Conservation (phyloP, 2,888 invertebrate species). For the Drosophila subsilvestris region DNA sequence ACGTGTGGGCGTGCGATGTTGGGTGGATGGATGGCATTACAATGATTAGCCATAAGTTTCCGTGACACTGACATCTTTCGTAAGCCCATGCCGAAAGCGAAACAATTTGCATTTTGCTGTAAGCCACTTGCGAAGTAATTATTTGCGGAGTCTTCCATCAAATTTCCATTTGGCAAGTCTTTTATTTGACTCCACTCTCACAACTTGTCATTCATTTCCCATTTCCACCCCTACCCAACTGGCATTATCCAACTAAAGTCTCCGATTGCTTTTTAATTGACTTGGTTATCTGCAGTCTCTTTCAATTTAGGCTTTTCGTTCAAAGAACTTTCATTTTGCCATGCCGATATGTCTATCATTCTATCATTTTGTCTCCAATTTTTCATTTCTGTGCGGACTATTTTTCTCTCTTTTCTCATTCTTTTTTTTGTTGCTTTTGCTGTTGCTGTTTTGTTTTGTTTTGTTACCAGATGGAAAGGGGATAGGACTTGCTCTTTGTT, state of each 20-base stretch:
- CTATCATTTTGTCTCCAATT: conserved; percentile 39
- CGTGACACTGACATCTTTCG: conserved; percentile 65
- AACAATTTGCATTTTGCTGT: conserved; percentile 9
- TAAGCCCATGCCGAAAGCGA: conserved; percentile 2
- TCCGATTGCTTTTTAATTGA: conserved; percentile 49
- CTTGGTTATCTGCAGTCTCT: conserved; percentile 38
- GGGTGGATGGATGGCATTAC: conserved; percentile 28
- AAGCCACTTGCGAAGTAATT: conserved; percentile 21
- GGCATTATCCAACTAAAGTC: conserved; percentile 5
- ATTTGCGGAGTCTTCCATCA: conserved; percentile 22
- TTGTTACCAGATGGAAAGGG: not conserved
- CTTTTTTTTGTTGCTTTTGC: not conserved
- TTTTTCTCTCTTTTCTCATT: not conserved
- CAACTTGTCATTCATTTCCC: not conserved
- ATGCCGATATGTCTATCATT: conserved; percentile 42
- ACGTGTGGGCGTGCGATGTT: not conserved
- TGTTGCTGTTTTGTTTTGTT: no score
- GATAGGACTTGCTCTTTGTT: conserved; percentile 18
- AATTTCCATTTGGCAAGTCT: conserved; percentile 33
- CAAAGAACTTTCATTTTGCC: conserved; percentile 39
- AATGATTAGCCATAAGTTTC: conserved; percentile 67
- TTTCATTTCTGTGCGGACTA: conserved; percentile 26
- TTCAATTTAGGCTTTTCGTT: conserved; percentile 41
- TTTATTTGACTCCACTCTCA: not conserved
- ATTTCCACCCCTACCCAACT: not conserved